Percentiles rank a stretch among this genome's conserved stretches.
Evolutionary conservation across 2,797 vertebrate genomes (phyloP).

Genomic region (Enteromius anoplus): DNA sequence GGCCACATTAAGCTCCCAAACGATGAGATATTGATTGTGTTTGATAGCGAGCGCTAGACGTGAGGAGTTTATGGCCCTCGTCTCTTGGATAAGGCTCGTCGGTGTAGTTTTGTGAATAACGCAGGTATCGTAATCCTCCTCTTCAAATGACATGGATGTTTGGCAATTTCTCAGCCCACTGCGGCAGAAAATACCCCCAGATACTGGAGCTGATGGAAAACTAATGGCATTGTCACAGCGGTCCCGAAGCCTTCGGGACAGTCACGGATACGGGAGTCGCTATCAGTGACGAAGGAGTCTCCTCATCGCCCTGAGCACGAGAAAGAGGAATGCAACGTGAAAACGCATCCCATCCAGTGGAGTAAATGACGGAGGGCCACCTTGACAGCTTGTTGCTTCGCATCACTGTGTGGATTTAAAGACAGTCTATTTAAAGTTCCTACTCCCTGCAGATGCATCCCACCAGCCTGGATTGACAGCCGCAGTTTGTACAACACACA

Average conservation of each 20-base stretch:
- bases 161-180: conserved; percentile 34
- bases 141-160: conserved; percentile 28
- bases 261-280: conserved; percentile 8
- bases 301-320: neutral
- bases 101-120: neutral
- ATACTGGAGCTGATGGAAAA: conserved; percentile 34
- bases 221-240: conserved; percentile 23
- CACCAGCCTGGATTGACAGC: conserved; percentile 4
- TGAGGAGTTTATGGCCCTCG: neutral
- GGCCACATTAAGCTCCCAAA: conserved; percentile 24
- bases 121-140: conserved; percentile 1
- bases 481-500: conserved; percentile 3
- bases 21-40: conserved; percentile 47
- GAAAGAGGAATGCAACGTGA: neutral
- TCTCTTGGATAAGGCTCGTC: neutral
- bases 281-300: conserved; percentile 14
- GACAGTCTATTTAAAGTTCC: conserved; percentile 29
- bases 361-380: conserved; percentile 18
- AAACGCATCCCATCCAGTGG: neutral
- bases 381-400: conserved; percentile 31
- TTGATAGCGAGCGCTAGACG: neutral
- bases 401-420: conserved; percentile 16
- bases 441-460: conserved; percentile 10
- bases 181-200: conserved; percentile 36
- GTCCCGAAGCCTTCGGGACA: neutral